A percentile compares a stretch with the other conserved stretches of the same genome.
phyloP scores from a whole-genome alignment of 2,113 vertebrate species.

The Oenanthe melanoleuca region DNA sequence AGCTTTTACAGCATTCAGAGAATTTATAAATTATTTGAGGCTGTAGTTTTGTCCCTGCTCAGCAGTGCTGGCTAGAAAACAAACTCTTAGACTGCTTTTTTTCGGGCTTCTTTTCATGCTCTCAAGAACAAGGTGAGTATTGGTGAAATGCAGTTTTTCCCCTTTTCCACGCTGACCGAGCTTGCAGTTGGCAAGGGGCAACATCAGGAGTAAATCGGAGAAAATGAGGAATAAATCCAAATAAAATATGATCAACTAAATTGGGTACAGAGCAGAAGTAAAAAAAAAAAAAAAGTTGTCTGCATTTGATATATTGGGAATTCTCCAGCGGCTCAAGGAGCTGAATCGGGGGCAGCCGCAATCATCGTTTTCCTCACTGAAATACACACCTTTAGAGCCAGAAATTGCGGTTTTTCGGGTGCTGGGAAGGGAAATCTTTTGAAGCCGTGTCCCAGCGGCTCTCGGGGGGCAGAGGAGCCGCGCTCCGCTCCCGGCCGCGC shows the following conservation, averaged over 20 bases:
- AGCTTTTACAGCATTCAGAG: background rate
- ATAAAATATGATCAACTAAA: background rate
- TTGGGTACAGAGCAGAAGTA: rapidly evolving
- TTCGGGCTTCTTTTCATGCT: background rate
- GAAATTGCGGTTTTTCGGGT: background rate
- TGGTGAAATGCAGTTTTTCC: background rate
- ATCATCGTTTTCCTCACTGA: background rate
- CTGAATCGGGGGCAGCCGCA: background rate
- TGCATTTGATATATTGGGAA: rapidly evolving
- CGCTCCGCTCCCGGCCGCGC: background rate
- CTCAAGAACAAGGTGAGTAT: background rate
- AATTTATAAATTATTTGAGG: background rate
- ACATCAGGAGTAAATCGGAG: background rate
- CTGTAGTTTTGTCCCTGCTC: background rate
- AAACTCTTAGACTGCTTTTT: background rate
- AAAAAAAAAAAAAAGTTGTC: background rate
- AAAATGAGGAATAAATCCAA: background rate
- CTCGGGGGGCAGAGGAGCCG: background rate
- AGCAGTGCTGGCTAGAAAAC: background rate
- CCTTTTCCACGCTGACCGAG: background rate
- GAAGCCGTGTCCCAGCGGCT: background rate
- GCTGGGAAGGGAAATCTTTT: background rate
- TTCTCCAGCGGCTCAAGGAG: background rate
- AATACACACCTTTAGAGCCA: background rate
- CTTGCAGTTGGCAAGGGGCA: background rate